Evolutionary conservation across 1,140 invertebrate genomes (phyloP).

Genomic region (Physella acuta): DNA sequence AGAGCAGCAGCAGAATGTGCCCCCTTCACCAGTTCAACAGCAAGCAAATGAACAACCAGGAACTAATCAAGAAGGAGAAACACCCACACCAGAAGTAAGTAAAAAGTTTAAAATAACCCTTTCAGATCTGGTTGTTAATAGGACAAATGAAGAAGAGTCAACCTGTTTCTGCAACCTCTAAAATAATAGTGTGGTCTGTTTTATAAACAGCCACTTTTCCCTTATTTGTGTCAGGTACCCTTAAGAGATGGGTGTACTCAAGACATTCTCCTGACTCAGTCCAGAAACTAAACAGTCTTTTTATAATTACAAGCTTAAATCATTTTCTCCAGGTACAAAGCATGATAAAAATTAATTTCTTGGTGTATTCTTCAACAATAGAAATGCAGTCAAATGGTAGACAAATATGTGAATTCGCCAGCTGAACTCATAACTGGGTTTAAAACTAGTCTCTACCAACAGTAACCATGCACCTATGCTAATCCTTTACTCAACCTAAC

Average conservation of each 20-base stretch:
- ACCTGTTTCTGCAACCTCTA: background rate
- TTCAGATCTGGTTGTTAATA: background rate
- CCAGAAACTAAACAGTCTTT: too few relatives aligned
- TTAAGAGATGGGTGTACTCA: background rate
- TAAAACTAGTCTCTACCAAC: too few relatives aligned
- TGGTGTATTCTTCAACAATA: too few relatives aligned
- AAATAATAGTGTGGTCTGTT: background rate
- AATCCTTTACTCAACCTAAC: too few relatives aligned
- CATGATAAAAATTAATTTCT: too few relatives aligned
- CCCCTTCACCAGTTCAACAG: background rate
- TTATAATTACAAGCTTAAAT: too few relatives aligned
- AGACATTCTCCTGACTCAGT: too few relatives aligned
- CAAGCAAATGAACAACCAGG: background rate
- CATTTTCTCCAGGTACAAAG: too few relatives aligned
- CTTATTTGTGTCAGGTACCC: background rate
- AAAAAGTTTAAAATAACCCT: background rate
- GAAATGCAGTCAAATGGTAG: too few relatives aligned
- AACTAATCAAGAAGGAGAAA: background rate
- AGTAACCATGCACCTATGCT: too few relatives aligned
- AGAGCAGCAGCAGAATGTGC: conserved; percentile 5
- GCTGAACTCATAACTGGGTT: too few relatives aligned
- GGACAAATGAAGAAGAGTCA: background rate
- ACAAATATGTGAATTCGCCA: too few relatives aligned
- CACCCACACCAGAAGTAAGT: background rate
- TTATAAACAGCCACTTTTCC: background rate